Evolutionary conservation across 2,113 vertebrate species (phyloP).

Genomic region (Nycticebus coucang): DNA sequence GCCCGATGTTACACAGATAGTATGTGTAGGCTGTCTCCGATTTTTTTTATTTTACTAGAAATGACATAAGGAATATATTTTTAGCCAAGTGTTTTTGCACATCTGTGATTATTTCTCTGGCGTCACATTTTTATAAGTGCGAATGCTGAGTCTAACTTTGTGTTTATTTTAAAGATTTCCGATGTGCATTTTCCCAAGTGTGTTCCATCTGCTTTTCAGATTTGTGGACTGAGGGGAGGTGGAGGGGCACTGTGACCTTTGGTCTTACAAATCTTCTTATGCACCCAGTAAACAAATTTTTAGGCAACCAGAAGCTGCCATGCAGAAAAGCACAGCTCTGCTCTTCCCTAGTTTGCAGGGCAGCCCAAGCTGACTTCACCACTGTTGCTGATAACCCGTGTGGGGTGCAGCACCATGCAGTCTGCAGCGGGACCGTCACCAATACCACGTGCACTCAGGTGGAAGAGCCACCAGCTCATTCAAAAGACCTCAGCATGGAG

Average conservation of each 20-base stretch:
- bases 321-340: accelerated
- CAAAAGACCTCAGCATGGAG: neutral
- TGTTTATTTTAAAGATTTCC: neutral
- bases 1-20: accelerated
- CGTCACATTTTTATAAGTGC: neutral
- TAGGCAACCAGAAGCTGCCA: neutral
- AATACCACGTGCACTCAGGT: accelerated
- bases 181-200: neutral
- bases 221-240: neutral
- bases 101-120: neutral
- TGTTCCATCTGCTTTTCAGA: neutral
- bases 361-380: neutral
- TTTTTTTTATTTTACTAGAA: neutral
- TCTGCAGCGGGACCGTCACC: neutral
- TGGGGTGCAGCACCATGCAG: accelerated
- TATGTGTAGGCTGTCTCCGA: accelerated
- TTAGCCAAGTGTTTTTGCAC: neutral
- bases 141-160: neutral
- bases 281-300: neutral
- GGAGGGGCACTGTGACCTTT: neutral
- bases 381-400: accelerated
- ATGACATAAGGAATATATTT: neutral
- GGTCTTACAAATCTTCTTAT: neutral
- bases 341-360: neutral
- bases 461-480: accelerated